These are phyloP conservation scores for Bos taurus DNA, from an alignment of 2,113 vertebrate species.

Conservation along the genomic window DNA sequence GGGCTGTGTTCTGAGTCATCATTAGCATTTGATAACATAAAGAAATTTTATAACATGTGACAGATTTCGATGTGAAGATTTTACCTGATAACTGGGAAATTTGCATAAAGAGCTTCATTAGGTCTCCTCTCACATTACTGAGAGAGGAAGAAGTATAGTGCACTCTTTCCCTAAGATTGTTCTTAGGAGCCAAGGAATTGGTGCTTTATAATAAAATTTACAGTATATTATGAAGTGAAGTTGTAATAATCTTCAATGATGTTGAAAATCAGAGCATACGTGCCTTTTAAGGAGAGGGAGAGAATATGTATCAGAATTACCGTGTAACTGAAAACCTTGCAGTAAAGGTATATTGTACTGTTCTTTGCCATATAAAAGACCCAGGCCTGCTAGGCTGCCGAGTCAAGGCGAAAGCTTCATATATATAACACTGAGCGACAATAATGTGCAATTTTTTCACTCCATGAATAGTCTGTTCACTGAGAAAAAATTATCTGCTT, in stretches of 20 bases:
- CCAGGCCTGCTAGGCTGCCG: not conserved
- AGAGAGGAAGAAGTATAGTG: constrained; percentile 71
- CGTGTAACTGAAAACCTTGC: not conserved
- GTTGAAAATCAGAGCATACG: constrained; percentile 77
- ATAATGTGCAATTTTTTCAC: constrained; percentile 54
- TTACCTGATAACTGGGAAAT: constrained; percentile 85
- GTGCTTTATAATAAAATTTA: constrained; percentile 82
- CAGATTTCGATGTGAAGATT: constrained; percentile 82
- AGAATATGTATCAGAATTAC: constrained; percentile 78
- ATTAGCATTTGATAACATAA: constrained; percentile 86
- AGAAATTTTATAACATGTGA: constrained; percentile 85
- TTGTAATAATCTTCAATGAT: constrained; percentile 81
- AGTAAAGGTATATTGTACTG: constrained; percentile 59
- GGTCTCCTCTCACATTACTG: constrained; percentile 79
- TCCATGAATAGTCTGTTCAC: not conserved
- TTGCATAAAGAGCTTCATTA: constrained; percentile 86
- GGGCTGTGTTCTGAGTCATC: constrained; percentile 82
- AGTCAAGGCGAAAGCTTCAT: constrained; percentile 29
- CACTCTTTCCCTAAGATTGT: constrained; percentile 74
- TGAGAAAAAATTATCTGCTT: constrained; percentile 50
- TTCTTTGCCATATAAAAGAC: constrained; percentile 54
- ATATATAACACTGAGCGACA: constrained; percentile 34
- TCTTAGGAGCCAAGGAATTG: constrained; percentile 77
- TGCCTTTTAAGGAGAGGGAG: constrained; percentile 70
- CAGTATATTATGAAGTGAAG: constrained; percentile 73